Base-by-base conservation (phyloP, 2,888 invertebrate genomes). In the Synanthedon vespiformis region DNA sequence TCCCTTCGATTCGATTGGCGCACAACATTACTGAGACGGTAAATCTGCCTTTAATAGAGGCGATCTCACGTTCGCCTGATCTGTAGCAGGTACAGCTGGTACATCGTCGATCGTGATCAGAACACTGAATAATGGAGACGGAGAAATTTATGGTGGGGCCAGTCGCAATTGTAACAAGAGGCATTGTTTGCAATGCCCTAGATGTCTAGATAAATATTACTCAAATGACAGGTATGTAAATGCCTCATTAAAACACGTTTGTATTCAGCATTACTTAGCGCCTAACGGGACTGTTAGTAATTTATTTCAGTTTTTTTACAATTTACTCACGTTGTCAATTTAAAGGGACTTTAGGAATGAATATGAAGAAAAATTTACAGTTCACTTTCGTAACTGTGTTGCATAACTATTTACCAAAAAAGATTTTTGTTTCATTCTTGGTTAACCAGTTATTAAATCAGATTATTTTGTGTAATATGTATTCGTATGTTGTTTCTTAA, bases 1-100 rank as follows among this genome's bases (percentile, higher is more conserved):
- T 73, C 70, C 67, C 69, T 63, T 64, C 54, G 61, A 44, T 63
- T 64, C 54, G 61, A 44, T 44, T 44, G 44, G 44, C 8, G 44
- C 11, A 44, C 44, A 44, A 44, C 44, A 44, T 44, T 12, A 44
- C 44, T 13, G 8, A 44, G 44, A 54, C 54, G 55, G 40, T 58
- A 57, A 57, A 65, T 65, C 63, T 65, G 55, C 55, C 55, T 58
- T 57, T 58, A 64, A 63, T 60, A 57, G 57, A 56, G 53, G 55
- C 58, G 59, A 62, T 65, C 47, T 58, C 52, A 52, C 51, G 48
- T 48, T 48, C 16, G 48, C 49, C 48, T 51, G 62, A 62, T 62
- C 57, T 56, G 52, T 56, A 57, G 44, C 12, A 34, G 34, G 34
- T 34, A 44, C 44, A 44, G 53, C 41, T 52, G 53, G 51, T 58